phyloP scores from a whole-genome alignment of 1,140 invertebrate species.

The Lycorma delicatula region DNA sequence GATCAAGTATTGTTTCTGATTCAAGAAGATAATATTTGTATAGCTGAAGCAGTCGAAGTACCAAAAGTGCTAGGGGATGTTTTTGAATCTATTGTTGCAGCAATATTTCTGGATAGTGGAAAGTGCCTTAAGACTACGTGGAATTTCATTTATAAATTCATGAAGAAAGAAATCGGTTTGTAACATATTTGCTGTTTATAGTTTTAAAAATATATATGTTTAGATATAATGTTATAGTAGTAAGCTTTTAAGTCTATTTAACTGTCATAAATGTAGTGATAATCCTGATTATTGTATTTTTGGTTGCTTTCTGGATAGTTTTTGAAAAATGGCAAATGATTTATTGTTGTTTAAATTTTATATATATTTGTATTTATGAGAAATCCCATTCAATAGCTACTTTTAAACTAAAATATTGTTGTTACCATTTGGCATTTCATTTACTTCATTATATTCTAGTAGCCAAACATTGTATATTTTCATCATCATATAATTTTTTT shows the following conservation, averaged over 20 bases:
- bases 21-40: conserved; percentile 54
- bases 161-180: conserved; percentile 58
- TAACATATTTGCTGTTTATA: background rate
- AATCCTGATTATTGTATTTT: background rate
- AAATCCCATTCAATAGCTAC: too few relatives aligned
- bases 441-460: too few relatives aligned
- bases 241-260: background rate
- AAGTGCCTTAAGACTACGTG: conserved; percentile 72
- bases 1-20: conserved; percentile 51
- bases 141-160: conserved; percentile 67
- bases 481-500: too few relatives aligned
- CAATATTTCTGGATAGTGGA: conserved; percentile 81
- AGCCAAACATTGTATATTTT: too few relatives aligned
- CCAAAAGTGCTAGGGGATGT: conserved; percentile 93
- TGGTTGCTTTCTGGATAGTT: too few relatives aligned
- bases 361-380: too few relatives aligned
- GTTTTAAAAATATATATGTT: background rate
- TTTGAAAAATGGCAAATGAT: too few relatives aligned
- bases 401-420: too few relatives aligned
- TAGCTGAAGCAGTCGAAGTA: conserved; percentile 71
- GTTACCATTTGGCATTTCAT: too few relatives aligned
- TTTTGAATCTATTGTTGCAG: conserved; percentile 86
- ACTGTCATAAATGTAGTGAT: background rate
- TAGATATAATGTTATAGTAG: background rate
- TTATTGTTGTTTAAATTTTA: background rate